Base-by-base conservation (phyloP, 35 echinoderm and acorn worm genomes). In the Nesometra sesokonis region DNA sequence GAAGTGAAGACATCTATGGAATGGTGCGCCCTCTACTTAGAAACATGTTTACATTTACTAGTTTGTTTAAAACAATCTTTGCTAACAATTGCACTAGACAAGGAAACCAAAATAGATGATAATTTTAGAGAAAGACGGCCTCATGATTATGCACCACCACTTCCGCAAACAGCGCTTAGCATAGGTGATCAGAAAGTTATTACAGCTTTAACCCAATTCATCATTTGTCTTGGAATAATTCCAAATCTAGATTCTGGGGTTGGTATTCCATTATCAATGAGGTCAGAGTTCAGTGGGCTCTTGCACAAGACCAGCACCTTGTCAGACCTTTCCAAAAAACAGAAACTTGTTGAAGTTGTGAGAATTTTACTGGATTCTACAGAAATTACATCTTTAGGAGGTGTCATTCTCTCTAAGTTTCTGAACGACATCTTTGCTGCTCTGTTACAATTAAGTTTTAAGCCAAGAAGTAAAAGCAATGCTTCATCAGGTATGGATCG, bases 351-450 rank as follows among this genome's bases (percentile, higher is more conserved):
- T 35, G 29, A 82, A 29, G 87, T 93, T 17, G n/a, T 99, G 5
- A 82, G 78, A 13, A 80, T 84, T 0, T 82, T 99, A 27, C 30
- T 92, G 77, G 83, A 78, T 21, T 99, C 90, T 93, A 77, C 89
- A 11, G 17, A 91, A 34, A 84, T 87, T 82, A 84, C 90, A 5
- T 86, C 87, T 82, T 80, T 99, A 13, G 90, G 90, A 85, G 90
- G 88, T 17, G 32, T 99, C 8, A 91, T 99, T 77, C 82, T 99
- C 0, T 87, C 96, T 1, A 94, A 90, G 83, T 90, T 93, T 81
- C 36, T 99, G 17, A 90, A 88, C 46, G 96, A 99, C 77, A 34
- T 99, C 2, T 46, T 99, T 38, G 90, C 96, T 84, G 33, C 82
- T 36, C 82, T 94, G 29, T 47, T 99, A 27, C 93, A 94, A 85